phyloP scores from a whole-genome alignment of 2,113 vertebrate genomes.

The Pterocles burchelli region DNA sequence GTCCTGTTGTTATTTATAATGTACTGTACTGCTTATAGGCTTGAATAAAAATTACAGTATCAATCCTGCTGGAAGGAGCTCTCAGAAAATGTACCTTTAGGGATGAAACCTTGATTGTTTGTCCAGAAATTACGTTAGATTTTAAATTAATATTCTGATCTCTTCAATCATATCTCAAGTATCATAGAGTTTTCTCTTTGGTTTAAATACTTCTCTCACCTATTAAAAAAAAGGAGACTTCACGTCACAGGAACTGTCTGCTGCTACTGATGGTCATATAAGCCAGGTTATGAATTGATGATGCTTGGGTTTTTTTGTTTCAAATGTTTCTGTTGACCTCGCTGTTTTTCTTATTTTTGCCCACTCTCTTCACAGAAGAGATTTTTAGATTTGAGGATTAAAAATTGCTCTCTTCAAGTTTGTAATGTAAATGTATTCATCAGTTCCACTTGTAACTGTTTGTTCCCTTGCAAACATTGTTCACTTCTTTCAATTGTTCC shows the following conservation, averaged over 20 bases:
- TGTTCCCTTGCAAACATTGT: background rate
- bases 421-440: background rate
- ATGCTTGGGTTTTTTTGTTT: background rate
- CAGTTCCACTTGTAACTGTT: background rate
- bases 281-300: background rate
- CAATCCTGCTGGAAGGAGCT: background rate
- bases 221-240: background rate
- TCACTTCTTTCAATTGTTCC: background rate
- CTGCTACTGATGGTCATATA: background rate
- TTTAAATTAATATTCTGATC: background rate
- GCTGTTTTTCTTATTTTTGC: background rate
- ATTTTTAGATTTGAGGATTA: background rate
- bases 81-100: background rate
- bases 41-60: background rate
- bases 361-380: background rate
- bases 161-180: background rate
- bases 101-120: background rate
- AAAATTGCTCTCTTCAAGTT: background rate
- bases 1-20: background rate
- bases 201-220: background rate
- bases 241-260: background rate
- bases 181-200: background rate
- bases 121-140: background rate
- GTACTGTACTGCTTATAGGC: background rate
- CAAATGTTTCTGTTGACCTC: background rate